Base-by-base conservation (phyloP, 2,113 vertebrate species). In the Scalopus aquaticus region DNA sequence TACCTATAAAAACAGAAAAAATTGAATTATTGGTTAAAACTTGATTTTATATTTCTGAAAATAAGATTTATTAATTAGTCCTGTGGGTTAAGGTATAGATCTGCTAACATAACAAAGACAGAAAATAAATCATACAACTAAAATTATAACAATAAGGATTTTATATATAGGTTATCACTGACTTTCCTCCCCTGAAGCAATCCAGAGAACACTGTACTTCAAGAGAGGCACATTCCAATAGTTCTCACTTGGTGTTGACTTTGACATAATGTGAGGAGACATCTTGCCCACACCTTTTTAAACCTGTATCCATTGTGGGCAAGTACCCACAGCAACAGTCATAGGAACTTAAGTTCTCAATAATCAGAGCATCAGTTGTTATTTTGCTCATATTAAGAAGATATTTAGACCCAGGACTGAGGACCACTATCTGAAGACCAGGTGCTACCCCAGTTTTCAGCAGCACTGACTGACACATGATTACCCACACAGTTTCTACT, bases 1-100 rank as follows among this genome's bases (percentile, higher is more conserved):
- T 97, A 98, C 98, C 98, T 98, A 96, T 32, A 89, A 95, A 95
- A 97, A 96, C 54, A 97, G 58, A 97, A 94, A 95, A 9, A 85
- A 89, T 16, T 74, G 17, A 82, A 56, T 93, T 90, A 91, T 58
- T 90, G 87, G 80, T 90, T 81, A 94, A 93, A 89, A 95, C 42
- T 85, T 89, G 35, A 64, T 81, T 95, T 94, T 80, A 9, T 60
- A 72, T 76, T 94, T 95, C 67, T 89, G 56, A 83, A 93, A 67
- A 56, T 56, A 88, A 81, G n/a, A 81, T 49, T 42, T 64, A 70
- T 28, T 79, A 91, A 85, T 58, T 35, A 35, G 58, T 76, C 91
- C 79, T 93, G 22, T 67, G 46, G 16, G 35, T 17, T 86, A 93
- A 88, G 24, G 24, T 78, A 62, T 30, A 70, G 74, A 79, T n/a